Percentiles rank a stretch among this genome's conserved stretches.
These are phyloP conservation scores for Hippoglossus hippoglossus DNA, from an alignment of 2,797 vertebrate genomes.

Conservation along the genomic window DNA sequence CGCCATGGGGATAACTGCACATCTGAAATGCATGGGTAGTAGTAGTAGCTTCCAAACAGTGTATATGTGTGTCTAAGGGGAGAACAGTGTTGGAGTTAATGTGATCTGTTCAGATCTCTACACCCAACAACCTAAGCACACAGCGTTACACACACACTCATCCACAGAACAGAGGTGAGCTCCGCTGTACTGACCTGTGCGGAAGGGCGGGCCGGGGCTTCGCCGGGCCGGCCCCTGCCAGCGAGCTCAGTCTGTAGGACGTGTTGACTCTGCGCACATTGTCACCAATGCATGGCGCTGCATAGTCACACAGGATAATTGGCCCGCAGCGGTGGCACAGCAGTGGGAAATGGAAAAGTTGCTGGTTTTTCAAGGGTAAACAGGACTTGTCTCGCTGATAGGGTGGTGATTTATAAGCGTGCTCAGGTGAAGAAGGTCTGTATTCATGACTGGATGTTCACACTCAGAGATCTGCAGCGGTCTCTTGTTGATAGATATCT, in stretches of 20 bases:
- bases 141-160: constrained; percentile 13
- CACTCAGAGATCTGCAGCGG: constrained; percentile 11
- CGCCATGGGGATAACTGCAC: too few species aligned
- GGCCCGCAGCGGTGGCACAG: constrained; percentile 58
- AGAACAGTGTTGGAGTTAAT: neutral
- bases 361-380: constrained; percentile 84
- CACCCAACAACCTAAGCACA: neutral
- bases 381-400: constrained; percentile 69
- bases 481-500: constrained; percentile 13
- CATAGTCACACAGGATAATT: constrained; percentile 88
- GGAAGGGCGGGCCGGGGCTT: constrained; percentile 44
- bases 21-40: too few species aligned
- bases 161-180: constrained; percentile 22
- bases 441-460: constrained; percentile 54
- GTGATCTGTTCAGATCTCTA: constrained; percentile 10
- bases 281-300: constrained; percentile 84
- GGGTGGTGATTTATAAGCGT: constrained; percentile 72
- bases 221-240: constrained; percentile 60
- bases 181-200: constrained; percentile 52
- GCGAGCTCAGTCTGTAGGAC: constrained; percentile 69
- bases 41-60: too few species aligned
- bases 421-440: constrained; percentile 51
- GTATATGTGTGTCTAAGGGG: too few species aligned
- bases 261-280: constrained; percentile 86
- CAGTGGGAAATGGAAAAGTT: constrained; percentile 82